These are phyloP conservation scores for Hippocampus guttulatus DNA, from an alignment of 2,113 vertebrate genomes.

Conservation along the genomic window DNA sequence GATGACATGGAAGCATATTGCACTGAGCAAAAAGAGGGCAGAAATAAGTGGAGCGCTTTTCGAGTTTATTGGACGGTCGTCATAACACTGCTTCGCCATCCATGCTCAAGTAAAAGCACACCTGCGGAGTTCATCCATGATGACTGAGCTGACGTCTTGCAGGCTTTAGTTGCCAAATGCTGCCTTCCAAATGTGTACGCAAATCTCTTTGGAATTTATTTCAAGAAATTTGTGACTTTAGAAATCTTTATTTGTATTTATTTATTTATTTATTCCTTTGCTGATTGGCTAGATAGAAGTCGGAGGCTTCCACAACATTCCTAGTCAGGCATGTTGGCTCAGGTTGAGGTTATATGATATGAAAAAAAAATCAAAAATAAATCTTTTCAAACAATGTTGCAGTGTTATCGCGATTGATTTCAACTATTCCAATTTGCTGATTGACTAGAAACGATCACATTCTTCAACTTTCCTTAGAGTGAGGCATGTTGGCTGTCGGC, in stretches of 20 bases:
- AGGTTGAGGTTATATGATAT: background rate
- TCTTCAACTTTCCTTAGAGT: background rate
- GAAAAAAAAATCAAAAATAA: background rate
- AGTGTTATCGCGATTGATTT: background rate
- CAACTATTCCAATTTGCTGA: background rate
- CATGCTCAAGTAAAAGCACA: too few species aligned
- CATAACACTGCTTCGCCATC: too few species aligned
- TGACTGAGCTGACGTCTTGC: too few species aligned
- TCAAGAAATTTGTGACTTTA: background rate
- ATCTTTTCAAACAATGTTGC: background rate
- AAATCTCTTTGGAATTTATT: background rate
- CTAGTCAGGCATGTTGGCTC: background rate
- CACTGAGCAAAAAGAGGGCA: too few species aligned
- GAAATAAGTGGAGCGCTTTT: too few species aligned
- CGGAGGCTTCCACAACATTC: background rate
- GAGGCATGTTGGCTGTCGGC: slow-evolving; percentile 42
- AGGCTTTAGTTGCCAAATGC: too few species aligned
- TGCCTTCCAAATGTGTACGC: too few species aligned
- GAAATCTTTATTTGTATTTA: background rate
- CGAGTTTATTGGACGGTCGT: too few species aligned
- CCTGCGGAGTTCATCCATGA: too few species aligned
- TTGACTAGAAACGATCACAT: background rate
- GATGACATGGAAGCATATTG: too few species aligned
- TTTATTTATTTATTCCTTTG: background rate
- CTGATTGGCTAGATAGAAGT: background rate